Evolutionary conservation across 1,140 invertebrate genomes (phyloP).

Genomic region (Scaptomyza hsui): DNA sequence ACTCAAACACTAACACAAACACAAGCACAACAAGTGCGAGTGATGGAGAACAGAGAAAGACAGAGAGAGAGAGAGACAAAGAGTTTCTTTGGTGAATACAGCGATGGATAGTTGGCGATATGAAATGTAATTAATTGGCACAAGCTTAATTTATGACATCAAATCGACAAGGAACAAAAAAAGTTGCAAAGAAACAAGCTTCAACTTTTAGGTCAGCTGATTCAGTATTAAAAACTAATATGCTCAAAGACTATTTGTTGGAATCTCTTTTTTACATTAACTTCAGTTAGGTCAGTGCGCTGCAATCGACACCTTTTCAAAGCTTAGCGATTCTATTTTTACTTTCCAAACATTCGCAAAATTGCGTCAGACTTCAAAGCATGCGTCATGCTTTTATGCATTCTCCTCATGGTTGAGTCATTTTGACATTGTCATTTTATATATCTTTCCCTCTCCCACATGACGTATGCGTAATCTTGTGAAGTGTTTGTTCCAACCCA

Average conservation of each 20-base stretch:
- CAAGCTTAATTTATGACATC: slow-evolving; percentile 33
- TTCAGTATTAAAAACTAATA: background rate
- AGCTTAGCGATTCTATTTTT: background rate
- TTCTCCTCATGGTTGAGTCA: slow-evolving; percentile 54
- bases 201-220: background rate
- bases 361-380: slow-evolving; percentile 45
- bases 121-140: slow-evolving; percentile 68
- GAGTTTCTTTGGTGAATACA: slow-evolving; percentile 22
- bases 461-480: slow-evolving; percentile 70
- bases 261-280: too few relatives aligned
- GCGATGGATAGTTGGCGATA: slow-evolving; percentile 66
- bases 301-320: too few relatives aligned
- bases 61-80: background rate
- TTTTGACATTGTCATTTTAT: slow-evolving; percentile 28
- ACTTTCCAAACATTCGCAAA: slow-evolving; percentile 9
- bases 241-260: too few relatives aligned
- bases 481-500: slow-evolving; percentile 45
- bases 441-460: background rate
- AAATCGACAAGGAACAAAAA: background rate
- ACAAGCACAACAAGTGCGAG: background rate
- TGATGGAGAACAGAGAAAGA: background rate
- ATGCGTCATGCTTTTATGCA: slow-evolving; percentile 57
- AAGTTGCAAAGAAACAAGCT: background rate
- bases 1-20: too few relatives aligned
- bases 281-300: too few relatives aligned